Evolutionary conservation across 1,140 invertebrate species (phyloP).

Genomic region (Heliconius hermathena): DNA sequence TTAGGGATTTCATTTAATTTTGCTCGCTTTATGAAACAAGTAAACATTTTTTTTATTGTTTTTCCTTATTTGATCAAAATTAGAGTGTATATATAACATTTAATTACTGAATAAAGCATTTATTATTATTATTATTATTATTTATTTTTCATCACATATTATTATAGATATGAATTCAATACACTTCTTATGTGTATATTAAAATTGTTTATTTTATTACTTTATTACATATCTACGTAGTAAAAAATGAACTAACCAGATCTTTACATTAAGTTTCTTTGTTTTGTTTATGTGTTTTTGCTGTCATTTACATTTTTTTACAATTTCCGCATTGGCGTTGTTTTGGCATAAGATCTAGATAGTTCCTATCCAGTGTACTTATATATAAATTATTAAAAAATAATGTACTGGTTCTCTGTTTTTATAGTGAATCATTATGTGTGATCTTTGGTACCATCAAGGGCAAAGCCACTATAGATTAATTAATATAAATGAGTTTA

Average conservation of each 20-base stretch:
- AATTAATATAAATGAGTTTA: not conserved
- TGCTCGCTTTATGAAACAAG: no score
- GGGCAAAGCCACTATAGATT: not conserved
- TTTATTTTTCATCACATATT: no score
- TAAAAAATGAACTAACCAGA: not conserved
- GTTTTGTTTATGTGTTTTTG: not conserved
- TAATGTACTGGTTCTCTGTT: not conserved
- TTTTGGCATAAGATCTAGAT: not conserved
- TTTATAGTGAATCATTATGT: conserved; percentile 10
- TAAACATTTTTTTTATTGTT: no score
- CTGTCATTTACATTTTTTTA: not conserved
- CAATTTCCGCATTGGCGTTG: not conserved
- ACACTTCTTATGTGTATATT: no score
- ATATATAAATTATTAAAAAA: not conserved
- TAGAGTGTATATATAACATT: no score
- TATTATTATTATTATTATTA: no score
- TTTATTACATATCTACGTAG: not conserved
- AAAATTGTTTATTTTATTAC: no score
- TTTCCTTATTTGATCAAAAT: no score
- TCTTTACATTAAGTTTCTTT: not conserved
- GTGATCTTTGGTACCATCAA: conserved; percentile 3
- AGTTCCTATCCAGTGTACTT: not conserved
- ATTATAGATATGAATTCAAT: no score
- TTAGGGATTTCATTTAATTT: no score
- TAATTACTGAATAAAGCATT: no score